These are phyloP conservation scores for Tympanuchus pallidicinctus DNA, from an alignment of 2,113 vertebrate species.

Conservation along the genomic window DNA sequence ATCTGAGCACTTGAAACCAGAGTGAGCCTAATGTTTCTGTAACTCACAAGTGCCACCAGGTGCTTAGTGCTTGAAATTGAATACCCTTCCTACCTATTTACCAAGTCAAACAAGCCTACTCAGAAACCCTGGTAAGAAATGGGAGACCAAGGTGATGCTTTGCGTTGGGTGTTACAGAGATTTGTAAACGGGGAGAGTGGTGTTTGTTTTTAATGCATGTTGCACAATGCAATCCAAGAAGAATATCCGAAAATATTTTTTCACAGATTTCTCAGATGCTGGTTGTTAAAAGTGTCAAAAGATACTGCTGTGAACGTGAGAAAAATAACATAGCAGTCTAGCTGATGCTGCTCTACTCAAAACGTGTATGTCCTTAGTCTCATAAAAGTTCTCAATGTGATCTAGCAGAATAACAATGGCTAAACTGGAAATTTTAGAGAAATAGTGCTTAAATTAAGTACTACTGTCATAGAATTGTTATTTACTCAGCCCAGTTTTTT, in stretches of 20 bases:
- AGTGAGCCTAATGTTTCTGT: not conserved
- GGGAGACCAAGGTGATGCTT: not conserved
- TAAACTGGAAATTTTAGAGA: not conserved
- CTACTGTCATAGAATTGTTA: not conserved
- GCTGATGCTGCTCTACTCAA: not conserved
- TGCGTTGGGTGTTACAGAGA: not conserved
- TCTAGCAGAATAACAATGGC: not conserved
- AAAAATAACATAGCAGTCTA: not conserved
- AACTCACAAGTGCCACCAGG: not conserved
- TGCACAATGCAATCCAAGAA: not conserved
- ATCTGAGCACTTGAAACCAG: not conserved
- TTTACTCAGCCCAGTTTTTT: not conserved
- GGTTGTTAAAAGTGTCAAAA: not conserved
- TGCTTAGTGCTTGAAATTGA: not conserved
- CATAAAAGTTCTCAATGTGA: not conserved
- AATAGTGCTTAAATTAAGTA: not conserved
- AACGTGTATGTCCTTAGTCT: not conserved
- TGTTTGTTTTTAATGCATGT: not conserved
- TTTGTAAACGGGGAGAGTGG: not conserved
- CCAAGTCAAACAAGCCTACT: accelerated
- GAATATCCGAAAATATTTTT: not conserved
- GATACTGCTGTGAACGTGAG: not conserved
- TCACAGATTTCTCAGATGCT: not conserved
- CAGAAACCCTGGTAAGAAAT: not conserved
- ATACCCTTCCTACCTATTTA: not conserved